Base-by-base conservation (phyloP, 2,888 invertebrate species). In the Trichopoda pennipes region DNA sequence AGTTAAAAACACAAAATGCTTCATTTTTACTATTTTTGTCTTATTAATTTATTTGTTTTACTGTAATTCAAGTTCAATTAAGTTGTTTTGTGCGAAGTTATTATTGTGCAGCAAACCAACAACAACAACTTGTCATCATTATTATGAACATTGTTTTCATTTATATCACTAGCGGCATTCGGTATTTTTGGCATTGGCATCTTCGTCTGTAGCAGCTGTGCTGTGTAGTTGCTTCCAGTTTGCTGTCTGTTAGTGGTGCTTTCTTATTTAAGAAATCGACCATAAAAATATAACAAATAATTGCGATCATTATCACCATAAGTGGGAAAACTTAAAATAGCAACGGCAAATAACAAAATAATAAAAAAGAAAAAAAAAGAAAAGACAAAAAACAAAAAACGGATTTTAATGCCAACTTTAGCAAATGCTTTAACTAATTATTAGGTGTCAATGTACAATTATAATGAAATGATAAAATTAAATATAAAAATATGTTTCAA, bases 231-330 rank as follows among this genome's bases (percentile, higher is more conserved):
- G 38, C n/a, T 56, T 47, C 10, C 35, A 35, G 14, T 42, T 44
- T 72, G 17, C 10, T 19, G 16, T 49, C 28, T 28, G 60, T 69
- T 8, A 17, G 3, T 76, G 38, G 10, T 42, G 61, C 49, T 47
- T 53, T 60, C 66, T 55, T 74, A 55, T 73, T n/a, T 74, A 61
- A 79, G 79, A 77, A 56, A 73, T 70, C 56, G 19, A 56, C 82
- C 82, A 82, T 81, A 81, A 77, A 81, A 81, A 81, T 73, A 81
- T 73, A 81, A 81, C 78, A 81, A 81, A 81, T 74, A 82, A 82
- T 82, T 79, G 79, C 63, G 66, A 79, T 79, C 78, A 82, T 82
- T 79, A 82, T 82, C 81, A 51, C 81, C 75, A 75, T 78, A 82
- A 82, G 66, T 82, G 81, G 81, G 19, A 73, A 69, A 56, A 28